phyloP scores from a whole-genome alignment of 2,113 vertebrate genomes.

The Campylorhamphus procurvoides region DNA sequence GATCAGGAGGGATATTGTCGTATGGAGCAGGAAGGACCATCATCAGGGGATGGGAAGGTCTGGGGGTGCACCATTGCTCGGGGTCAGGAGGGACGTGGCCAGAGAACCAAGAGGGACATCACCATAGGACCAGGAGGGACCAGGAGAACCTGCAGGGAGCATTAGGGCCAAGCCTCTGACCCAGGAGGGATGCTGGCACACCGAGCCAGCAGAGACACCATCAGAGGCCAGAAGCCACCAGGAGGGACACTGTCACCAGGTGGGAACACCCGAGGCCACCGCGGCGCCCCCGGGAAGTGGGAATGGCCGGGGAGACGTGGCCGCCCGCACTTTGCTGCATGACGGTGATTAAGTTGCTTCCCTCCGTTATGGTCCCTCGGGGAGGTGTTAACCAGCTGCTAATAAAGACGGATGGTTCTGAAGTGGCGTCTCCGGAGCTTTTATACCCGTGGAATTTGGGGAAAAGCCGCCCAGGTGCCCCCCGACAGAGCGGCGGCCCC shows the following conservation, averaged over 20 bases:
- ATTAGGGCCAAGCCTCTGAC: accelerated
- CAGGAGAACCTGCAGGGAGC: background rate
- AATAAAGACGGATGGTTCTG: slow-evolving; percentile 29
- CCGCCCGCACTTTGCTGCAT: background rate
- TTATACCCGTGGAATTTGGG: background rate
- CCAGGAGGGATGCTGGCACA: background rate
- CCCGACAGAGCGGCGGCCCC: background rate
- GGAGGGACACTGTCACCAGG: background rate
- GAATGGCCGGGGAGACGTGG: background rate
- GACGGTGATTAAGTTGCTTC: slow-evolving; percentile 49
- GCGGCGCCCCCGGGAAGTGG: background rate
- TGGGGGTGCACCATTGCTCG: no score
- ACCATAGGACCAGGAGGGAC: background rate
- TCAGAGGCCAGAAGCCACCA: background rate
- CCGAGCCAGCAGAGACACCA: background rate
- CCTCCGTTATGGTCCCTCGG: slow-evolving; percentile 30
- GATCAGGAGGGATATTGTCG: background rate
- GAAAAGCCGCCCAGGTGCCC: background rate
- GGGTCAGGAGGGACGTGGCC: background rate
- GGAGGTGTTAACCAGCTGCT: slow-evolving; percentile 59
- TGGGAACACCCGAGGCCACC: background rate
- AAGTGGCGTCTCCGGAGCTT: background rate
- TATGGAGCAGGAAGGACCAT: no score
- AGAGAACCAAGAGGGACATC: background rate
- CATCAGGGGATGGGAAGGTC: no score